Evolutionary conservation across 1,140 invertebrate genomes (phyloP), one percentile per base, ranked within the genome.

Genomic region (Drosophila carrolli): DNA sequence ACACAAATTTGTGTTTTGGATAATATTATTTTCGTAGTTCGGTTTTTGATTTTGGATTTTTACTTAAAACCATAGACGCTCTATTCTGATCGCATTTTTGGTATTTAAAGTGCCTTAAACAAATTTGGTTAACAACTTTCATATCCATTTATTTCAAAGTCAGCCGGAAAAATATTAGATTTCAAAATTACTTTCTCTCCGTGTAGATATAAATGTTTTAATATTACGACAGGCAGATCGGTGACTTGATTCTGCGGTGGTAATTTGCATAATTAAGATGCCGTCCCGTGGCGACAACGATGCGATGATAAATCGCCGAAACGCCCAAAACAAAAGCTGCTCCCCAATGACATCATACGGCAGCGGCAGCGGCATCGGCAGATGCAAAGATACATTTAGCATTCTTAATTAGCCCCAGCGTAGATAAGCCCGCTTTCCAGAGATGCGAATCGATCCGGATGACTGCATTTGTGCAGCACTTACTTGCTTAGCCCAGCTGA

Each of bases 181-280:
- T 32, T 32, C 6, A 32, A 8, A 7, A 8, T 32, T 32, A 32
- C 29, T 32, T 32, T 7, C 29, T 32, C 29, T 32, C 7, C 29
- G 29, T 32, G 29, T 32, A 32, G 29, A 32, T 7, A 32, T 32
- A 32, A 32, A 32, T 32, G 29, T 32, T 32, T 32, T 54, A 40
- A 23, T 44, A 16, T 56, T 47, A 38, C 13, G n/a, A 43, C 43
- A 67, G 50, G 19, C 38, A 38, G 48, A 70, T 71, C 43, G 59
- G 29, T 63, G 62, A 63, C 58, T 63, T 29, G n/a, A 68, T 70
- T 48, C 19, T 48, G 43, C 37, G 47, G 57, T 56, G 46, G 35
- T 84, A 75, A 75, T 90, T 90, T 90, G 86, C 86, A 90, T 90
- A 90, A 90, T 90, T 82, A 82, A 90, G 75, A 80, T 59, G 81